These are phyloP conservation scores for Cyclina sinensis DNA, from an alignment of 1,140 invertebrate genomes.

Conservation along the genomic window DNA sequence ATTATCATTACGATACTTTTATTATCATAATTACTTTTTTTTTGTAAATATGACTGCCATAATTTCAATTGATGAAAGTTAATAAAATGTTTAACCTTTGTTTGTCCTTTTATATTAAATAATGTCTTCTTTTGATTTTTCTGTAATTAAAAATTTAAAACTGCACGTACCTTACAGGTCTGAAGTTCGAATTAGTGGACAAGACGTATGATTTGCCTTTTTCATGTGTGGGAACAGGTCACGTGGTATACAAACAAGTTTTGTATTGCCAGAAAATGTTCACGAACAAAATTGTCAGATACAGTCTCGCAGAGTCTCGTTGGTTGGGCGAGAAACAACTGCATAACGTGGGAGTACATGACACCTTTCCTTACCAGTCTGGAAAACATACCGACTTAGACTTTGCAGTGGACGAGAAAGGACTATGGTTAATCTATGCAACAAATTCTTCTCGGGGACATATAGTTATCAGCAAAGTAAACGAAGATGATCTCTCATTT, in stretches of 20 bases:
- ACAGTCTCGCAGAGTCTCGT: slow-evolving; percentile 74
- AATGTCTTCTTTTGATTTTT: no score
- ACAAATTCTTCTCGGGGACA: slow-evolving; percentile 77
- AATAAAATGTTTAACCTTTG: no score
- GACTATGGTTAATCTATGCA: slow-evolving; percentile 83
- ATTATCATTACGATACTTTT: no score
- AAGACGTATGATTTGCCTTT: slow-evolving; percentile 75
- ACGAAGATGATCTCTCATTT: slow-evolving; percentile 76
- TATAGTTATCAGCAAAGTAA: slow-evolving; percentile 80
- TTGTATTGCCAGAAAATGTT: slow-evolving; percentile 81
- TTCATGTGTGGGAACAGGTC: slow-evolving; percentile 82
- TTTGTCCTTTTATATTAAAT: no score
- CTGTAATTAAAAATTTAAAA: no score
- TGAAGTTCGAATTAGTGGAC: slow-evolving; percentile 64
- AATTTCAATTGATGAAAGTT: no score
- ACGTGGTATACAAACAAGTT: slow-evolving; percentile 78
- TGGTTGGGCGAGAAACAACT: slow-evolving; percentile 73
- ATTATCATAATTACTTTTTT: no score
- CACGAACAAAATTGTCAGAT: slow-evolving; percentile 79
- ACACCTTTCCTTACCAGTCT: slow-evolving; percentile 79
- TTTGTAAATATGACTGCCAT: no score
- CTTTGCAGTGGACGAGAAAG: slow-evolving; percentile 82
- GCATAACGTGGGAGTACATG: slow-evolving; percentile 73
- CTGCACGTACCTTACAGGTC: slow-evolving; percentile 39
- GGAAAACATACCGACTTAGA: slow-evolving; percentile 80